These are phyloP conservation scores for Drosophila cracens DNA, from an alignment of 2,888 invertebrate species.

Conservation along the genomic window DNA sequence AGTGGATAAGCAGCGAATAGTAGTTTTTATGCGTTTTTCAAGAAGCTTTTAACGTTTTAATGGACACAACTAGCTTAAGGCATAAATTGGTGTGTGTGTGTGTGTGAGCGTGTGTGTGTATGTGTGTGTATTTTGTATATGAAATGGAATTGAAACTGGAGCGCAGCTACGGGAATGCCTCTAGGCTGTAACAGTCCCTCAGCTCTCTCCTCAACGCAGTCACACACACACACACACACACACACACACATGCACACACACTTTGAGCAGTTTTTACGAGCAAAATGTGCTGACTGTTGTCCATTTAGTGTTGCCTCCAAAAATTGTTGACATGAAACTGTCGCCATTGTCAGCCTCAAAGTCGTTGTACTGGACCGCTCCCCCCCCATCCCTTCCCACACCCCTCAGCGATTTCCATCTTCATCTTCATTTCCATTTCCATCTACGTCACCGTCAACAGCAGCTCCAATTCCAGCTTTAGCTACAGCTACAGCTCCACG, in stretches of 20 bases:
- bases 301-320: slow-evolving; percentile 63
- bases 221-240: not conserved
- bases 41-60: slow-evolving; percentile 80
- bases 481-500: slow-evolving; percentile 4
- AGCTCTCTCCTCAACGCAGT: too few species aligned
- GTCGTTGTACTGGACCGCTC: not conserved
- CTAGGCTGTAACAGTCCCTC: slow-evolving; percentile 9
- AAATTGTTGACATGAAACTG: slow-evolving; percentile 75
- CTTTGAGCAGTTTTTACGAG: slow-evolving; percentile 64
- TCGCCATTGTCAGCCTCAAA: slow-evolving; percentile 60
- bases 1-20: slow-evolving; percentile 47
- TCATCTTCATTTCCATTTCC: slow-evolving; percentile 21
- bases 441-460: slow-evolving; percentile 9
- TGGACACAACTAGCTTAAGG: slow-evolving; percentile 57
- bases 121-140: not conserved
- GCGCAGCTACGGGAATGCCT: not conserved
- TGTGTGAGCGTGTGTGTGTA: not conserved
- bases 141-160: slow-evolving; percentile 21
- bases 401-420: slow-evolving; percentile 31
- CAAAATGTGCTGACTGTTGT: slow-evolving; percentile 76
- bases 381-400: rapidly evolving
- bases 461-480: not conserved
- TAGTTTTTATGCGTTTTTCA: slow-evolving; percentile 76
- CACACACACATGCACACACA: not conserved
- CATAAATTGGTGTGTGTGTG: not conserved